phyloP scores from a whole-genome alignment of 2,113 vertebrate species.

The Zootoca vivipara region DNA sequence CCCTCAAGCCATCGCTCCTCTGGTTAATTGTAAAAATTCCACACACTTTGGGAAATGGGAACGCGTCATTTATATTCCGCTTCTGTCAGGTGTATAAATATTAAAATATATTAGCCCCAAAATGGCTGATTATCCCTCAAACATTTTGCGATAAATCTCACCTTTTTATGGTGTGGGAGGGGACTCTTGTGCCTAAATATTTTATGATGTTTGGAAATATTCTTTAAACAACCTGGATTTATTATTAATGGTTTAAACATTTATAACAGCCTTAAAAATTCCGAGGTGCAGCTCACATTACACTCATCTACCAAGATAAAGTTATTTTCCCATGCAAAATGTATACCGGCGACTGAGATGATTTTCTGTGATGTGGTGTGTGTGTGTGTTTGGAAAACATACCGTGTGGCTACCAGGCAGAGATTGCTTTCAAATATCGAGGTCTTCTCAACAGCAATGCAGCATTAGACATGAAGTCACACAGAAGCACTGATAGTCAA shows the following conservation, averaged over 20 bases:
- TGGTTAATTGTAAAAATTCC: conserved; percentile 81
- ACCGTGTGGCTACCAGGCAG: neutral
- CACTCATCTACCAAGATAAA: conserved; percentile 53
- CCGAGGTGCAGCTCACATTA: conserved; percentile 55
- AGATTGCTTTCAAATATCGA: conserved; percentile 1
- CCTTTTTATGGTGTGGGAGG: conserved; percentile 72
- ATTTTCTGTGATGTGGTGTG: neutral
- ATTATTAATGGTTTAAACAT: conserved; percentile 80
- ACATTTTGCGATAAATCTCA: conserved; percentile 81
- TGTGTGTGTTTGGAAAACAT: too few relatives aligned
- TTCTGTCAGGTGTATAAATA: conserved; percentile 83
- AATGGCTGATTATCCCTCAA: conserved; percentile 81
- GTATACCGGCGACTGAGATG: neutral
- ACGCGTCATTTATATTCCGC: conserved; percentile 81
- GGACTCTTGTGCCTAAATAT: conserved; percentile 72
- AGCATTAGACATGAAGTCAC: conserved; percentile 25
- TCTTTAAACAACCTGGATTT: conserved; percentile 81
- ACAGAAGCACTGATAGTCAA: conserved; percentile 1
- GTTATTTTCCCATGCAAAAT: conserved; percentile 44
- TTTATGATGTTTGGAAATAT: conserved; percentile 82
- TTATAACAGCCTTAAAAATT: conserved; percentile 77
- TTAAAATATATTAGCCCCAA: conserved; percentile 82
- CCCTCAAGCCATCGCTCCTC: conserved; percentile 77
- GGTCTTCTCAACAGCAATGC: conserved; percentile 10
- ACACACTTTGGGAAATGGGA: conserved; percentile 75